Conservation (phyloP, 2,888 invertebrate species). For the Elgonia sp. region DNA sequence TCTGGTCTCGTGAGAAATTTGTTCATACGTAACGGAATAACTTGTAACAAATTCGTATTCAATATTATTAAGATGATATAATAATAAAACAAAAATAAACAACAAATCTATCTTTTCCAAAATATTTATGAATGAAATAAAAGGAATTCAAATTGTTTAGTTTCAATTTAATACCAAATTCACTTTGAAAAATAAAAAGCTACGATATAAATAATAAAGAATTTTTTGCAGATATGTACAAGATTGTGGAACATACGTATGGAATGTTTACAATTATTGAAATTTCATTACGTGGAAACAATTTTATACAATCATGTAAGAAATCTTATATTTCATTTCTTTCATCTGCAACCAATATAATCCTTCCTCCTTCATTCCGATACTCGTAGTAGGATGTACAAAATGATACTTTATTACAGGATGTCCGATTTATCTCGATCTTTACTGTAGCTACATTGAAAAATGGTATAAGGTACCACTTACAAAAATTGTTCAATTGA, state of each 20-base stretch:
- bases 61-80: no score
- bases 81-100: no score
- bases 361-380: conserved; percentile 58
- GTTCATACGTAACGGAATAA: conserved; percentile 31
- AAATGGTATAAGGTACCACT: conserved; percentile 65
- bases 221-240: no score
- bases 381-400: conserved; percentile 64
- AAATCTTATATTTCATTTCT: conserved; percentile 62
- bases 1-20: conserved; percentile 37
- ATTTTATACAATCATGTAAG: conserved; percentile 55
- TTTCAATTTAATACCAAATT: no score
- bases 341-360: conserved; percentile 63
- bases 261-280: conserved; percentile 16
- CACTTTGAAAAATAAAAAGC: no score
- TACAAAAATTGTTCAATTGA: conserved; percentile 73
- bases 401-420: conserved; percentile 76
- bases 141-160: no score
- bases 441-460: conserved; percentile 51
- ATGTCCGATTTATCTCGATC: conserved; percentile 72
- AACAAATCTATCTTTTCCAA: not conserved
- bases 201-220: no score
- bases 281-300: conserved; percentile 57
- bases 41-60: not conserved
- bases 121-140: no score
- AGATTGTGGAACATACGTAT: not conserved